phyloP scores from a whole-genome alignment of 2,113 vertebrate genomes.

The Aptenodytes patagonicus region DNA sequence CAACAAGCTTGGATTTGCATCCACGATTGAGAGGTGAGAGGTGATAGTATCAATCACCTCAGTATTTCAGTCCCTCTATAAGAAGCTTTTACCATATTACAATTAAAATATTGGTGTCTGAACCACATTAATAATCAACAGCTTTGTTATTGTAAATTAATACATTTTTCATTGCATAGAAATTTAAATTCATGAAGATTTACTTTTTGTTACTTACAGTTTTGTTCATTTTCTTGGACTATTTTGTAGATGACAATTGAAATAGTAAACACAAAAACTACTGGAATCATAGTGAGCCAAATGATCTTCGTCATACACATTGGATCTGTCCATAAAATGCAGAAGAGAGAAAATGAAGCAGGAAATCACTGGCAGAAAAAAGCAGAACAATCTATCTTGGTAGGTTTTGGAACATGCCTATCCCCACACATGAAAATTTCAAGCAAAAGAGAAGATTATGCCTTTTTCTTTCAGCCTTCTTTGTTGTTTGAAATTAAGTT shows the following conservation, averaged over 20 bases:
- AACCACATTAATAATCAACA: background rate
- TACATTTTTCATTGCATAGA: background rate
- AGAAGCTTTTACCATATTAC: background rate
- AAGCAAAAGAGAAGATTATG: background rate
- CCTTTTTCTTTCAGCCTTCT: background rate
- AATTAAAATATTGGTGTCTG: background rate
- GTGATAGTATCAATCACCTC: background rate
- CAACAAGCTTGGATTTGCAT: background rate
- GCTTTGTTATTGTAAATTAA: background rate
- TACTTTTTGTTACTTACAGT: conserved; percentile 59
- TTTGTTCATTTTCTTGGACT: conserved; percentile 45
- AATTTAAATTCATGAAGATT: background rate
- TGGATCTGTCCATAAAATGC: conserved; percentile 58
- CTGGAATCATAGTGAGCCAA: conserved; percentile 68
- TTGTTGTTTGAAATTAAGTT: background rate
- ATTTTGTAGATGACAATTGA: conserved; percentile 58
- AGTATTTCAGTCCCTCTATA: background rate
- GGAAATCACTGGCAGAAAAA: background rate
- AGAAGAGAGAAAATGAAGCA: conserved; percentile 23
- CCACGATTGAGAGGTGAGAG: background rate
- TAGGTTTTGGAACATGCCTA: background rate
- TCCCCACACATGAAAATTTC: background rate
- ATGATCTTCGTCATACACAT: conserved; percentile 58
- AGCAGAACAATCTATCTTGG: background rate
- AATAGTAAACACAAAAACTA: conserved; percentile 60